phyloP scores from a whole-genome alignment of 2,797 vertebrate species.

The Gobio occitaniae region DNA sequence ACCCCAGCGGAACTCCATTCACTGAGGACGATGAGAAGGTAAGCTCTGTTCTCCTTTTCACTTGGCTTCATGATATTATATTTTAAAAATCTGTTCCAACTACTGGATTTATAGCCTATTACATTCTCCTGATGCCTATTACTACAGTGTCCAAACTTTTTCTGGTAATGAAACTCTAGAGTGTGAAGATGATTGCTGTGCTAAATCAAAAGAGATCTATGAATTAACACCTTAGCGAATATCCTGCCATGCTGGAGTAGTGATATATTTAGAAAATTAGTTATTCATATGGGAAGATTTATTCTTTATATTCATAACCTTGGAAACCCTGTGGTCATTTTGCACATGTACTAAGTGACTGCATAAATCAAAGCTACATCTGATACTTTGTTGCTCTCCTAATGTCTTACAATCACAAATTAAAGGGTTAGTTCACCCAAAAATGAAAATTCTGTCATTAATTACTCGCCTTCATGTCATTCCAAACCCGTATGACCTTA shows the following conservation, averaged over 20 bases:
- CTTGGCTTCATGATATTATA: slow-evolving; percentile 1
- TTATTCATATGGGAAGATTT: slow-evolving; percentile 11
- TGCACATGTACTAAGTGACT: neutral
- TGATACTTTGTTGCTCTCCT: neutral
- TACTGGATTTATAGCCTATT: slow-evolving; percentile 15
- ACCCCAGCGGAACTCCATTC: slow-evolving; percentile 78
- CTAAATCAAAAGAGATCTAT: slow-evolving; percentile 27
- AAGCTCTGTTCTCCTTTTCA: slow-evolving; percentile 29
- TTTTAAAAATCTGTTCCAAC: neutral
- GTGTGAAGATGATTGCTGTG: slow-evolving; percentile 15
- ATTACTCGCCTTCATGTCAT: neutral
- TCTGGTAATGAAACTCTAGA: slow-evolving; percentile 21
- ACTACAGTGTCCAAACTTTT: slow-evolving; percentile 12
- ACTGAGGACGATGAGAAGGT: slow-evolving; percentile 86
- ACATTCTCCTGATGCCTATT: slow-evolving; percentile 12
- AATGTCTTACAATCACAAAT: neutral
- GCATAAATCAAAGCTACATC: slow-evolving; percentile 1
- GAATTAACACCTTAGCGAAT: neutral
- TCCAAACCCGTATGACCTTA: neutral
- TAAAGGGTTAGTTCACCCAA: neutral
- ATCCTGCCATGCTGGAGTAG: slow-evolving; percentile 10
- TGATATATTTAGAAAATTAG: neutral
- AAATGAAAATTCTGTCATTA: neutral
- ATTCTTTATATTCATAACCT: neutral
- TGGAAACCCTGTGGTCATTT: slow-evolving; percentile 24